phyloP scores from a whole-genome alignment of 2,797 vertebrate genomes.

The Babyrousa celebensis region DNA sequence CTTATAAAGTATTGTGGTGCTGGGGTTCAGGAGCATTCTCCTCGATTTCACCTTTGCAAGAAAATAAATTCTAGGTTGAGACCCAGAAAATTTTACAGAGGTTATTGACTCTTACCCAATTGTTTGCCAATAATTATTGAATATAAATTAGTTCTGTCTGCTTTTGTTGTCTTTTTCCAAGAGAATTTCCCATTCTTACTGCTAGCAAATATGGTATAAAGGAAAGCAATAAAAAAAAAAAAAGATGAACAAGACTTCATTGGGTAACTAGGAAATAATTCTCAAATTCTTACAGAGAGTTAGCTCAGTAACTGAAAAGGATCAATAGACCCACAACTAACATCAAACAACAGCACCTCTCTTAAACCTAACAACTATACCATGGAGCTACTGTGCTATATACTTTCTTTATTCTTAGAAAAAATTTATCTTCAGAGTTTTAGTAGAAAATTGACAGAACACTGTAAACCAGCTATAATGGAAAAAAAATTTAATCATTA shows the following conservation, averaged over 20 bases:
- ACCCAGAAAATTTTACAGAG: neutral
- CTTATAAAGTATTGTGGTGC: neutral
- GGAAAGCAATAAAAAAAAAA: conserved; percentile 21
- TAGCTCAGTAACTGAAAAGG: neutral
- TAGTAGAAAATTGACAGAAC: too few species aligned
- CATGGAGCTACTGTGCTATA: neutral
- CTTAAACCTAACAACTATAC: neutral
- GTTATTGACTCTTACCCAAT: neutral
- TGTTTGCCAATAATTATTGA: conserved; percentile 41
- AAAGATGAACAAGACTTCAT: neutral
- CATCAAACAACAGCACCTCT: neutral
- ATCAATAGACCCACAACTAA: conserved; percentile 15
- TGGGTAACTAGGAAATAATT: conserved; percentile 11
- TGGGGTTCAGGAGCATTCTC: neutral
- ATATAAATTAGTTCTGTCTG: conserved; percentile 26
- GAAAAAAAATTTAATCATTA: too few species aligned
- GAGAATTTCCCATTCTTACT: neutral
- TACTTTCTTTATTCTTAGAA: conserved; percentile 14
- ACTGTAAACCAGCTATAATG: too few species aligned
- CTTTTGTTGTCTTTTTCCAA: conserved; percentile 23
- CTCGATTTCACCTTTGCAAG: conserved; percentile 12
- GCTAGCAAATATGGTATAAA: neutral
- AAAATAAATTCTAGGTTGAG: conserved; percentile 21
- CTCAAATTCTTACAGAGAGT: conserved; percentile 65
- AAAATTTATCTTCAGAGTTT: neutral